These are phyloP conservation scores for Diaprepes abbreviatus DNA, from an alignment of 2,888 invertebrate genomes.

Conservation along the genomic window DNA sequence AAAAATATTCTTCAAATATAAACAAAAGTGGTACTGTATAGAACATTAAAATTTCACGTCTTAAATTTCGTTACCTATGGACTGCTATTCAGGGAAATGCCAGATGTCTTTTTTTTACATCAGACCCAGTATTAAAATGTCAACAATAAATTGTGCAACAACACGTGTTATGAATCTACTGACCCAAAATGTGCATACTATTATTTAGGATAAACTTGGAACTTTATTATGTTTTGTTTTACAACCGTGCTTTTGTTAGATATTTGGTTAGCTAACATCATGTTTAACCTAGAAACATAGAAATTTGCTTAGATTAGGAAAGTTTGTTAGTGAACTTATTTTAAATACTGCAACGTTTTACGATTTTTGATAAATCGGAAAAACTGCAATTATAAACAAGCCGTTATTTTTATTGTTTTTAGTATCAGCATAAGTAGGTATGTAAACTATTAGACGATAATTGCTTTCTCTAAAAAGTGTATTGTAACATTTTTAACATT, in stretches of 20 bases:
- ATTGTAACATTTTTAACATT: too few relatives aligned
- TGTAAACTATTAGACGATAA: too few relatives aligned
- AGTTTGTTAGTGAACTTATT: slow-evolving; percentile 12
- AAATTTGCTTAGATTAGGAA: slow-evolving; percentile 17
- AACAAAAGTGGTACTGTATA: too few relatives aligned
- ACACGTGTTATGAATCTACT: slow-evolving; percentile 16
- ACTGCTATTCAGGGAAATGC: too few relatives aligned
- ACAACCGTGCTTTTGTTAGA: slow-evolving; percentile 27
- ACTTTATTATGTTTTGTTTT: slow-evolving; percentile 29
- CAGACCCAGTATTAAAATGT: slow-evolving; percentile 2
- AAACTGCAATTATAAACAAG: too few relatives aligned
- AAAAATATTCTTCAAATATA: too few relatives aligned
- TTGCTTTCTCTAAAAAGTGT: too few relatives aligned
- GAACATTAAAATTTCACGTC: too few relatives aligned
- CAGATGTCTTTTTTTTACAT: too few relatives aligned
- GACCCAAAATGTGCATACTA: slow-evolving; percentile 34
- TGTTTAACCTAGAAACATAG: slow-evolving; percentile 30
- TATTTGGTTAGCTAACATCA: slow-evolving; percentile 27
- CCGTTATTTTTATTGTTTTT: too few relatives aligned
- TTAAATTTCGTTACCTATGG: too few relatives aligned
- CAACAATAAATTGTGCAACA: slow-evolving; percentile 19
- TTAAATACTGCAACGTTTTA: not conserved
- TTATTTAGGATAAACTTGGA: slow-evolving; percentile 31
- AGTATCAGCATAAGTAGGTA: too few relatives aligned
- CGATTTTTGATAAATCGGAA: not conserved